Conservation (phyloP, 2,888 invertebrate genomes). For the Harpalus rubripes region DNA sequence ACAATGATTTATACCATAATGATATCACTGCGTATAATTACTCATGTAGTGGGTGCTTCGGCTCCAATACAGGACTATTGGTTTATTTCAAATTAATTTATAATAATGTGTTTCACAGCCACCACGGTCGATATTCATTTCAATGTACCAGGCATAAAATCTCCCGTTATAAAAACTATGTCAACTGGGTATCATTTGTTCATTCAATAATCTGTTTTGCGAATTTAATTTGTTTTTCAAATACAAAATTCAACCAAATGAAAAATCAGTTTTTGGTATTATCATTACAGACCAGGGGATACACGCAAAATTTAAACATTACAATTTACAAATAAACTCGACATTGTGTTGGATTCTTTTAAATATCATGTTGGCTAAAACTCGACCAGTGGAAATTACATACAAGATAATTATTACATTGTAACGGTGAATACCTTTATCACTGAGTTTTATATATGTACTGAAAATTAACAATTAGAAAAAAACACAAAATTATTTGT, state of each 20-base stretch:
- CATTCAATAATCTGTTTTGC: slow-evolving; percentile 8
- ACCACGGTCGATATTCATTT: background rate
- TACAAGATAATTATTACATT: background rate
- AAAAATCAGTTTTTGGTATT: slow-evolving; percentile 7
- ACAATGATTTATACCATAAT: slow-evolving; percentile 60
- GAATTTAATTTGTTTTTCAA: slow-evolving; percentile 7
- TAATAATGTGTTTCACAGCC: slow-evolving; percentile 34
- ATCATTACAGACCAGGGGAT: background rate
- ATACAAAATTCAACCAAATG: background rate
- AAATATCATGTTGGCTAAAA: background rate
- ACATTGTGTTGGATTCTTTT: background rate
- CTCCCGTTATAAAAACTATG: slow-evolving; percentile 7
- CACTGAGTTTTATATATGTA: too few species aligned
- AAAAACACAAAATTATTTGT: too few species aligned
- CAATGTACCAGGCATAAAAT: background rate
- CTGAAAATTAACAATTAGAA: too few species aligned
- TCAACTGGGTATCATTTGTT: slow-evolving; percentile 14
- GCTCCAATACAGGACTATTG: background rate
- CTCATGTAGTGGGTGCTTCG: slow-evolving; percentile 16
- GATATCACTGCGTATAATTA: slow-evolving; percentile 55
- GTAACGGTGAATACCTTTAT: background rate
- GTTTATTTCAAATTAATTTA: slow-evolving; percentile 51
- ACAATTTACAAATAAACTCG: background rate
- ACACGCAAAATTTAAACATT: slow-evolving; percentile 1
- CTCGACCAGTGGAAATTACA: background rate